Evolutionary conservation across 2,797 vertebrate species (phyloP).

Genomic region (Tenualosa ilisha): DNA sequence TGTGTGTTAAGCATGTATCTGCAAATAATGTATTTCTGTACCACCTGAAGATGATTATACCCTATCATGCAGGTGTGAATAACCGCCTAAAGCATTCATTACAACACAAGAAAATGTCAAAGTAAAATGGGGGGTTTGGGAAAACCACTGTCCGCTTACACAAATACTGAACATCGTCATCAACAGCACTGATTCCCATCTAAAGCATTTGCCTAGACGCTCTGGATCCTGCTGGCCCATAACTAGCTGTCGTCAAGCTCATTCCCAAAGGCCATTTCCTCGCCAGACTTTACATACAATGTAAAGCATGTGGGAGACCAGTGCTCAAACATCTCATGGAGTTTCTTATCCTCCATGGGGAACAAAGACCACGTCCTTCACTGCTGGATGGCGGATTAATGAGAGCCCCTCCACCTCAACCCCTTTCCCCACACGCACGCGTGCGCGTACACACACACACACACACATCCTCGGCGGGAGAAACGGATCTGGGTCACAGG

Average conservation of each 20-base stretch:
- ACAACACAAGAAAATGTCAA: not conserved
- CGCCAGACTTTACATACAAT: conserved; percentile 3
- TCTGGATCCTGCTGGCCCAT: not conserved
- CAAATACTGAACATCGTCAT: conserved; percentile 15
- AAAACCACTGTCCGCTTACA: not conserved
- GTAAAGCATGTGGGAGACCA: not conserved
- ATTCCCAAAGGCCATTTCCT: not conserved
- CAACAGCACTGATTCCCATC: not conserved
- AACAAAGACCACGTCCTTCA: not conserved
- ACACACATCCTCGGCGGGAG: not conserved
- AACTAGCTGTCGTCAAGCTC: not conserved
- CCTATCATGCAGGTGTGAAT: conserved; percentile 6
- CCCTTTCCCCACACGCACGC: not conserved
- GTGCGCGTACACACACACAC: not conserved
- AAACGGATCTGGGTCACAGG: conserved; percentile 22
- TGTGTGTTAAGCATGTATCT: not conserved
- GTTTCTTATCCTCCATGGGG: not conserved
- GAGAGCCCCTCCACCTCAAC: not conserved
- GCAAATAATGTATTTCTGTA: conserved; percentile 20
- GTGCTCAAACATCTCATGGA: not conserved
- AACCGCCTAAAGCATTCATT: conserved; percentile 18
- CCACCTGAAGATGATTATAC: conserved; percentile 21
- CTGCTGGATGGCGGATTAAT: conserved; percentile 22
- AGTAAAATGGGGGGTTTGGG: not conserved
- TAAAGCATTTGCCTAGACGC: not conserved